phyloP scores from a whole-genome alignment of 1,140 invertebrate genomes.

The Babylonia areolata region DNA sequence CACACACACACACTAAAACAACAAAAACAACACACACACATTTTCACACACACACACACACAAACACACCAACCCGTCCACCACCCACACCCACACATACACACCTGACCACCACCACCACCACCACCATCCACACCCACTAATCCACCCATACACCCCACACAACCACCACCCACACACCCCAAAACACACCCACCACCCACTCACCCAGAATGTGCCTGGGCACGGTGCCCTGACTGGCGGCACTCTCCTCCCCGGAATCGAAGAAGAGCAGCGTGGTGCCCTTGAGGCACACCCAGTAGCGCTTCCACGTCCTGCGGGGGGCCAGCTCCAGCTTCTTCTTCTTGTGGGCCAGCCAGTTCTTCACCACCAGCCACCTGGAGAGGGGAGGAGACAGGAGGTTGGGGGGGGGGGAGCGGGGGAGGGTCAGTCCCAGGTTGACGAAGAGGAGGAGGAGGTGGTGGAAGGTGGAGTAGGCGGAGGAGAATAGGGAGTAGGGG shows the following conservation, averaged over 20 bases:
- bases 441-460: no score
- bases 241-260: conserved; percentile 92
- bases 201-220: conserved; percentile 72
- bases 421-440: no score
- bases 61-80: neutral
- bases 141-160: neutral
- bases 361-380: conserved; percentile 98
- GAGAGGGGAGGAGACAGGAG: no score
- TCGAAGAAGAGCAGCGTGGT: conserved; percentile 97
- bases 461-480: no score
- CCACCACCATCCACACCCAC: neutral
- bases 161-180: neutral
- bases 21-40: neutral
- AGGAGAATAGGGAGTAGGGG: no score
- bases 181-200: neutral
- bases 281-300: conserved; percentile 98
- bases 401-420: no score
- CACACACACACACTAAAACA: neutral
- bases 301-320: conserved; percentile 97
- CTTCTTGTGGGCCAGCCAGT: conserved; percentile 97
- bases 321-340: conserved; percentile 94
- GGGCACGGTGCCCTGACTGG: conserved; percentile 66
- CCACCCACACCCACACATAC: neutral
- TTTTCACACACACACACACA: neutral
- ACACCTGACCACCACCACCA: neutral